These are phyloP conservation scores for Polymixis lichenea DNA, from an alignment of 2,888 invertebrate species.

Conservation along the genomic window DNA sequence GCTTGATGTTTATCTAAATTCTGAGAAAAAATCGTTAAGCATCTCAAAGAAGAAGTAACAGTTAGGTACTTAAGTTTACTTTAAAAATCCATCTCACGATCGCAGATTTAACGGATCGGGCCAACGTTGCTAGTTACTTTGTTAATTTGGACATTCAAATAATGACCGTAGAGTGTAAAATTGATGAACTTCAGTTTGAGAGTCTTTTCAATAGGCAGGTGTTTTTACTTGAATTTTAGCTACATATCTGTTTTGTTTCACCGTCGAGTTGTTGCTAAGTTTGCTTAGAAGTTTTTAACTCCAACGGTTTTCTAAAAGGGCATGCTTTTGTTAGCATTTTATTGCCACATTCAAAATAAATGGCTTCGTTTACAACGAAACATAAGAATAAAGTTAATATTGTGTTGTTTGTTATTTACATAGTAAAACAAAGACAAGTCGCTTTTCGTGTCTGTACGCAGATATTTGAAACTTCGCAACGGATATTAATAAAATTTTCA, in stretches of 20 bases:
- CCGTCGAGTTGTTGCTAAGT: conserved; percentile 35
- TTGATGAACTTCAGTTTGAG: conserved; percentile 19
- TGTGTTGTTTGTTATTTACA: too few relatives aligned
- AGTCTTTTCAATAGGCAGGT: conserved; percentile 65
- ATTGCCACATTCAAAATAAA: not conserved
- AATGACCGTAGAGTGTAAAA: conserved; percentile 5
- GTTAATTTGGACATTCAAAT: conserved; percentile 35
- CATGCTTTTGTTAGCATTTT: not conserved
- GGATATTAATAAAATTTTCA: too few relatives aligned
- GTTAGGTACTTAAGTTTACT: conserved; percentile 21
- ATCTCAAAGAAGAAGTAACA: conserved; percentile 23
- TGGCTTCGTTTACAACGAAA: not conserved
- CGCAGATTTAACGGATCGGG: conserved; percentile 49
- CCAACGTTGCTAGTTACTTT: not conserved
- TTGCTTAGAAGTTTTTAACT: not conserved
- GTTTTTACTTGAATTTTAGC: conserved; percentile 68
- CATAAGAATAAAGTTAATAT: too few relatives aligned
- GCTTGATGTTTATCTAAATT: conserved; percentile 14
- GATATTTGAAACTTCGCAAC: too few relatives aligned
- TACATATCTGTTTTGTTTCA: conserved; percentile 63
- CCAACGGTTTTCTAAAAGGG: conserved; percentile 11
- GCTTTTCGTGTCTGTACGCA: too few relatives aligned
- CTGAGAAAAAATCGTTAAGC: conserved; percentile 17
- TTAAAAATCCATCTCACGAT: conserved; percentile 43
- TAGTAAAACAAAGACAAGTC: too few relatives aligned